Base-by-base conservation (phyloP, 1,140 invertebrate genomes). In the Scaptodrosophila lebanonensis region DNA sequence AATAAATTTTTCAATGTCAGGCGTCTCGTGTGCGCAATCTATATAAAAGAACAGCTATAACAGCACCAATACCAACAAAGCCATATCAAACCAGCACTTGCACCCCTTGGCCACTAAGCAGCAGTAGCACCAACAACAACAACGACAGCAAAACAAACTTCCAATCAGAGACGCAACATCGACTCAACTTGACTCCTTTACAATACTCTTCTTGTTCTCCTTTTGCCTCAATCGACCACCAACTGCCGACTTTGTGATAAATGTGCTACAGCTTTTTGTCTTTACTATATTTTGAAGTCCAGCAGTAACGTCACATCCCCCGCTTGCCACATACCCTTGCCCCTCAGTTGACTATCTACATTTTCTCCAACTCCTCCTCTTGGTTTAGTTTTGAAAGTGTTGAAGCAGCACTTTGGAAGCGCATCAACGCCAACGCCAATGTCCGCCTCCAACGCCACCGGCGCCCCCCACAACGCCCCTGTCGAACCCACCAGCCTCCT, bases 1-100 rank as follows among this genome's bases (percentile, higher is more conserved):
- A 82, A 82, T 82, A 82, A 82, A 82, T 82, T 82, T 75, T 82
- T 82, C 75, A 82, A 82, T 82, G 75, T 82, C 75, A 82, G 66
- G 51, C 75, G 75, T 73, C 70, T 69, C 61, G 52, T 68, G 65
- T 62, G 57, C 71, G 54, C 71, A 76, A 82, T 82, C 69, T 82
- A 82, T 79, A 65, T 42, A 56, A 54, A 65, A 65, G 35, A 58
- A 66, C 44, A 57, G 33, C 62, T 63, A 32, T 39, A 36, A 39
- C 45, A 53, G 17, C 12, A 25, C 25, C 48, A 43, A 35, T 49
- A 66, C 45, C 60, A 58, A 45, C 68, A 50, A 43, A 38, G n/a
- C n/a, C n/a, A n/a, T n/a, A n/a, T n/a, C n/a, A n/a, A 18, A 47
- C 25, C 32, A 40, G 39, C 58, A 33, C 33, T 27, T 25, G 29